Percentiles rank a stretch among this genome's conserved stretches.
Evolutionary conservation across 2,113 vertebrate species (phyloP).

Genomic region (Cyanistes caeruleus): DNA sequence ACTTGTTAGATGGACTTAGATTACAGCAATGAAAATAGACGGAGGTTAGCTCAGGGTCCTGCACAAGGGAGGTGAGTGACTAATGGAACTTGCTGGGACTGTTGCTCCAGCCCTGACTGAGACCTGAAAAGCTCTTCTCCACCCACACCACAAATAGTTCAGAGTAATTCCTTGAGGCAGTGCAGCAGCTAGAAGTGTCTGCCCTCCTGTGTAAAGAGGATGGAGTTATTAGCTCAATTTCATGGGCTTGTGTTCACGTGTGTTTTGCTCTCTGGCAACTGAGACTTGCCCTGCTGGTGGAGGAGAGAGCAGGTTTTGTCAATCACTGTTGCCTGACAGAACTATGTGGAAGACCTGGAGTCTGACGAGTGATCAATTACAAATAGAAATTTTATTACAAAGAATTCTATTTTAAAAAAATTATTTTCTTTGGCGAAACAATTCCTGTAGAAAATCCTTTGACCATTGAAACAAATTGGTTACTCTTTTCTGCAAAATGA

Average conservation of each 20-base stretch:
- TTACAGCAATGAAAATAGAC: neutral
- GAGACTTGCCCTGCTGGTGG: neutral
- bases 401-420: neutral
- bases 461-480: neutral
- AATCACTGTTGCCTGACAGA: neutral
- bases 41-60: neutral
- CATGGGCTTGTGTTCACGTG: neutral
- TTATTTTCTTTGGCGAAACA: neutral
- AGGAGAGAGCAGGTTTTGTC: neutral
- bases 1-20: slow-evolving; percentile 5
- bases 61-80: neutral
- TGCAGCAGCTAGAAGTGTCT: neutral
- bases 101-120: slow-evolving; percentile 4
- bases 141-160: slow-evolving; percentile 5
- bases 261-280: neutral
- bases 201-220: neutral
- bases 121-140: neutral
- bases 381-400: neutral
- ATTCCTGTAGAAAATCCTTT: neutral
- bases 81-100: slow-evolving; percentile 34
- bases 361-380: neutral
- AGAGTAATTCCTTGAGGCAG: neutral
- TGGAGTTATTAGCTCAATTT: neutral
- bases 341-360: neutral
- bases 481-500: neutral